Conservation (phyloP, 2,888 invertebrate genomes). For the Myathropa florea region DNA sequence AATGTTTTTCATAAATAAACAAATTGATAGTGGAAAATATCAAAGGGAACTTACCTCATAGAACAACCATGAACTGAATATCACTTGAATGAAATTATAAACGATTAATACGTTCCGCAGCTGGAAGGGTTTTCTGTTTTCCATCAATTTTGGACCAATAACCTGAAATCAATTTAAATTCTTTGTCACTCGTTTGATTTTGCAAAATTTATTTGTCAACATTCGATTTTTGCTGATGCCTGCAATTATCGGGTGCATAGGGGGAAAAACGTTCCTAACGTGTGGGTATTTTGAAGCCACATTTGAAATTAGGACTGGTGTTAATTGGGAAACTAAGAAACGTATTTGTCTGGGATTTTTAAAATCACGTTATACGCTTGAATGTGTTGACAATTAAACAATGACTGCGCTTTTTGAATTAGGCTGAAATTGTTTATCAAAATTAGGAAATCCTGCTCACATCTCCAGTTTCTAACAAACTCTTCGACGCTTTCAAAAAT, state of each 20-base stretch:
- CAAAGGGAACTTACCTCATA: slow-evolving; percentile 79
- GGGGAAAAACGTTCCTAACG: neutral
- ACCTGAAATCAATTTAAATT: slow-evolving; percentile 80
- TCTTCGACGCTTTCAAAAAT: no score
- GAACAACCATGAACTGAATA: slow-evolving; percentile 82
- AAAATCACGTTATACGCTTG: neutral
- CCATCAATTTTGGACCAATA: slow-evolving; percentile 91
- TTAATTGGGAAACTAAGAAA: neutral
- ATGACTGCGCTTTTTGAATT: neutral
- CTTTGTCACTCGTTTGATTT: neutral
- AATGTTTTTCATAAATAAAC: neutral
- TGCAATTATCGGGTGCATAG: neutral
- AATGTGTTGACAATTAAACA: neutral
- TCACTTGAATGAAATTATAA: slow-evolving; percentile 90
- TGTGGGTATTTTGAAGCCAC: neutral
- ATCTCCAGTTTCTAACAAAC: no score
- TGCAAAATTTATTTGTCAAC: neutral
- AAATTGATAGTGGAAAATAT: neutral
- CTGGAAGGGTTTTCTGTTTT: slow-evolving; percentile 90
- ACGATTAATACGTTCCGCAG: slow-evolving; percentile 88
- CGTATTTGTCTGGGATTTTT: neutral
- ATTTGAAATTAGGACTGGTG: neutral
- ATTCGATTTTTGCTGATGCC: neutral
- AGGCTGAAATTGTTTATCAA: no score
- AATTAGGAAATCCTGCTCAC: no score